These are phyloP conservation scores for Phalacrocorax carbo DNA, from an alignment of 2,113 vertebrate species.

Conservation along the genomic window DNA sequence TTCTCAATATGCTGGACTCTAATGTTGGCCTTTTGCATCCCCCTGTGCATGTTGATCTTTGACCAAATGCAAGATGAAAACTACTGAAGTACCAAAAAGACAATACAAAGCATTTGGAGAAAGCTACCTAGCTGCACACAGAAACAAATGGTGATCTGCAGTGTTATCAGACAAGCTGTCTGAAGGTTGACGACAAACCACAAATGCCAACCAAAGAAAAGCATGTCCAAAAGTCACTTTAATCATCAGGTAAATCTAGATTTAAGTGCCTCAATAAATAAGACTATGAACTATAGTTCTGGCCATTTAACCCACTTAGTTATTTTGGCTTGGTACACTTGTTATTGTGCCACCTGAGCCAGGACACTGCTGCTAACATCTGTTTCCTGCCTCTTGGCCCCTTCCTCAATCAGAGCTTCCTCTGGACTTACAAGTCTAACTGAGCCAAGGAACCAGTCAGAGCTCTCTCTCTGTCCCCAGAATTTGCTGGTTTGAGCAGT, in stretches of 20 bases:
- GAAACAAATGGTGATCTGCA: background rate
- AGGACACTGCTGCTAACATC: conserved; percentile 40
- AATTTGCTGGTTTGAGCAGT: background rate
- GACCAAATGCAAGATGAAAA: background rate
- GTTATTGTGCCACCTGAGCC: conserved; percentile 48
- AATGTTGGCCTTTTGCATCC: background rate
- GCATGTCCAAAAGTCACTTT: background rate
- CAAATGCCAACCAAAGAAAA: background rate
- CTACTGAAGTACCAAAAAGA: background rate
- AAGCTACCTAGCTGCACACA: background rate
- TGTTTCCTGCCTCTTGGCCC: conserved; percentile 46
- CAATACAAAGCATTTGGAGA: background rate
- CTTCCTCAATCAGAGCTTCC: conserved; percentile 18
- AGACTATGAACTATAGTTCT: background rate
- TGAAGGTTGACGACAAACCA: background rate
- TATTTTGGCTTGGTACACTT: conserved; percentile 41
- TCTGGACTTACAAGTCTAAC: background rate
- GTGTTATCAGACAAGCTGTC: background rate
- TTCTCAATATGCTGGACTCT: background rate
- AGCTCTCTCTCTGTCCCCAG: rapidly evolving
- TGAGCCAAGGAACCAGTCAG: rapidly evolving
- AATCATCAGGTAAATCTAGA: background rate
- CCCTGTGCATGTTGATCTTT: background rate
- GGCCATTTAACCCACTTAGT: conserved; percentile 8
- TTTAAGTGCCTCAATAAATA: background rate